Evolutionary conservation across 2,888 invertebrate genomes (phyloP).

Genomic region (Lepidocyrtinus sp.): DNA sequence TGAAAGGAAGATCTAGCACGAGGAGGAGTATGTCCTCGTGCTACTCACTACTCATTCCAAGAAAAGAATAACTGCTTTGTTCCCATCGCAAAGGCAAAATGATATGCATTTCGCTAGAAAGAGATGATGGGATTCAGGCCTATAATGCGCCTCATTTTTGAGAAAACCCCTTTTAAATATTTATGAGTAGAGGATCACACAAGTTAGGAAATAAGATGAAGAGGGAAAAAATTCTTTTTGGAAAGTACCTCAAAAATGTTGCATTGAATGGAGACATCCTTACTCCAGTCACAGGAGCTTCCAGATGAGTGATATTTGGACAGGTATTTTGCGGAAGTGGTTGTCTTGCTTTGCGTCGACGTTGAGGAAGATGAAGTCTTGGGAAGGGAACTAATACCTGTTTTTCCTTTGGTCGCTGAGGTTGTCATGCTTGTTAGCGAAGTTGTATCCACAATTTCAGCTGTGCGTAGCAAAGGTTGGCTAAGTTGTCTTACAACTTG

Average conservation of each 20-base stretch:
- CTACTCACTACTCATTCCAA: neutral
- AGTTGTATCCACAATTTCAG: conserved; percentile 49
- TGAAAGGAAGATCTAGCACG: too few species aligned
- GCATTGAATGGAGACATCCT: conserved; percentile 61
- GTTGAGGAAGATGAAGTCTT: conserved; percentile 9
- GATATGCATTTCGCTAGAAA: neutral
- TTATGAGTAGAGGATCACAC: neutral
- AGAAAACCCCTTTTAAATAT: conserved; percentile 1
- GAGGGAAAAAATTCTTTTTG: neutral
- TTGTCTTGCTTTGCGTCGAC: conserved; percentile 12
- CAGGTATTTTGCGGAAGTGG: conserved; percentile 21
- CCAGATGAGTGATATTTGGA: conserved; percentile 55
- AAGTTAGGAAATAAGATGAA: conserved; percentile 2
- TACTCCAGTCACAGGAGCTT: conserved; percentile 54
- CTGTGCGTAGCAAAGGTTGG: conserved; percentile 47
- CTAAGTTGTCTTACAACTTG: conserved; percentile 55
- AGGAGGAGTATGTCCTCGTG: neutral
- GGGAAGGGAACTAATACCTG: conserved; percentile 8
- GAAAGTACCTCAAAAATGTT: conserved; percentile 60
- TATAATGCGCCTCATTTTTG: neutral
- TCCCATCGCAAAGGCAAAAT: neutral
- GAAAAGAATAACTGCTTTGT: neutral
- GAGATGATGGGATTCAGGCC: neutral
- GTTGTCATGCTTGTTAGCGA: too few species aligned
- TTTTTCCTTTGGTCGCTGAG: neutral